Conservation (phyloP, 2,888 invertebrate species). For the Aporophyla nigra region DNA sequence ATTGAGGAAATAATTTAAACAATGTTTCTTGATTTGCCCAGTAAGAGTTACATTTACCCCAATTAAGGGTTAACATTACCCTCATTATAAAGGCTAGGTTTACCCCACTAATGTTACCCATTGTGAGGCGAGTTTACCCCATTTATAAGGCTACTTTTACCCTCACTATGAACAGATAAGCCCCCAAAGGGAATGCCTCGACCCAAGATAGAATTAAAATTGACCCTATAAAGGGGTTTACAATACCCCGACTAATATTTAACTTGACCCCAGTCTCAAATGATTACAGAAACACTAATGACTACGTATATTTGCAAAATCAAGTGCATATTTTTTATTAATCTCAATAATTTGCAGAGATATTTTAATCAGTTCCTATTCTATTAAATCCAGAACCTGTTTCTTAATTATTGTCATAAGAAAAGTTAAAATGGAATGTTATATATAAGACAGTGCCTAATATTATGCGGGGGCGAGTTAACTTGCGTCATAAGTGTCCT, state of each 20-base stretch:
- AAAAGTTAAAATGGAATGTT: conserved; percentile 59
- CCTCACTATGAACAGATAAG: conserved; percentile 1
- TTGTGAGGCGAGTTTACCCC: not conserved
- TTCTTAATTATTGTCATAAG: conserved; percentile 36
- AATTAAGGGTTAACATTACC: not conserved
- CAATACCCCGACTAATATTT: not conserved
- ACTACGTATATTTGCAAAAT: conserved; percentile 12
- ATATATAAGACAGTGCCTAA: conserved; percentile 61
- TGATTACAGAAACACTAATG: conserved; percentile 1
- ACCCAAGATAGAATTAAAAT: conserved; percentile 12
- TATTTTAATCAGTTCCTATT: conserved; percentile 16
- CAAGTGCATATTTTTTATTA: not conserved
- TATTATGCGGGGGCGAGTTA: conserved; percentile 65
- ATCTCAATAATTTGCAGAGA: not conserved
- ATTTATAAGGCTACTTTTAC: not conserved
- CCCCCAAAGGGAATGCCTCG: not conserved
- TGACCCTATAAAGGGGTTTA: not conserved
- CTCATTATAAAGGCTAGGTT: not conserved
- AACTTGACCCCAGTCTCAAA: conserved; percentile 16
- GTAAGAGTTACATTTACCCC: not conserved
- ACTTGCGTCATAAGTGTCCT: conserved; percentile 41
- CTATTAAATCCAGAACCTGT: conserved; percentile 21
- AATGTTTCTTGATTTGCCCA: not conserved
- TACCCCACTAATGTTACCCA: not conserved
- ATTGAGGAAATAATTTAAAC: conserved; percentile 37